Conservation (phyloP, 2,113 vertebrate species). For the Xenopus tropicalis region UCB_Xtro_10.0 CM004448.2:104638001-104638500, state of each 20-base stretch:
- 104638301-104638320: background rate
- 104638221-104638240: conserved; percentile 27
- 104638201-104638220: conserved; percentile 15
- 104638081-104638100: too few relatives aligned
- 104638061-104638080: too few relatives aligned
- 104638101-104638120: too few relatives aligned
- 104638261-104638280: conserved; percentile 26
- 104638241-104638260: conserved; percentile 21
- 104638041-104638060: too few relatives aligned
- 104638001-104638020: too few relatives aligned
- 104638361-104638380: background rate
- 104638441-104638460: too few relatives aligned
- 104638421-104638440: too few relatives aligned
- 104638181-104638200: conserved; percentile 7
- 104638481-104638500: too few relatives aligned
- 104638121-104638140: too few relatives aligned
- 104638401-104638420: too few relatives aligned
- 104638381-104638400: background rate
- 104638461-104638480: too few relatives aligned
- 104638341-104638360: background rate
- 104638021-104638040: too few relatives aligned
- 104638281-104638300: conserved; percentile 28
- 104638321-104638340: background rate
- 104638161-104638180: background rate
- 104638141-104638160: background rate